phyloP scores from a whole-genome alignment of 1,140 invertebrate genomes.

The Caenorhabditis remanei region DNA sequence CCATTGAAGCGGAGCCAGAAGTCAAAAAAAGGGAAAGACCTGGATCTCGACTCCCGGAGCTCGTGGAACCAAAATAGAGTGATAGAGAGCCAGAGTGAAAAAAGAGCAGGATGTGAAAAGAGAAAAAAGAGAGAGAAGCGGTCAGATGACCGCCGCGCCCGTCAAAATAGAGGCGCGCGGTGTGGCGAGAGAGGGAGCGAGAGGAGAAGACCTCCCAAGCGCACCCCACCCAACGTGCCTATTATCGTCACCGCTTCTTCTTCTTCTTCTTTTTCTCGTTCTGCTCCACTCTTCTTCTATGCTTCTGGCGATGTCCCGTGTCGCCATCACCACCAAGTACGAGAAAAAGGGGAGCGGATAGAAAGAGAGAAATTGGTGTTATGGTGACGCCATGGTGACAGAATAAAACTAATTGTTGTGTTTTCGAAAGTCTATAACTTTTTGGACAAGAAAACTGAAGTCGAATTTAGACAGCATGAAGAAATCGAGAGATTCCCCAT shows the following conservation, averaged over 20 bases:
- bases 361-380: background rate
- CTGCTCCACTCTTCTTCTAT: slow-evolving; percentile 3
- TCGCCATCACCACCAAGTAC: slow-evolving; percentile 35
- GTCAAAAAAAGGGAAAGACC: background rate
- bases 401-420: background rate
- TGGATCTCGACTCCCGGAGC: slow-evolving; percentile 13
- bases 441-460: background rate
- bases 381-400: background rate
- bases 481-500: too few species aligned
- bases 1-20: slow-evolving; percentile 19
- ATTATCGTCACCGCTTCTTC: slow-evolving; percentile 49
- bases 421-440: background rate
- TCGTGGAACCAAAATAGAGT: background rate
- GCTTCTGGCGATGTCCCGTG: slow-evolving; percentile 25
- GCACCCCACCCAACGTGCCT: slow-evolving; percentile 12
- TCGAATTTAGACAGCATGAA: too few species aligned
- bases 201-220: slow-evolving; percentile 25
- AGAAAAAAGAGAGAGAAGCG: slow-evolving; percentile 39
- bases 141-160: slow-evolving; percentile 52
- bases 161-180: slow-evolving; percentile 52
- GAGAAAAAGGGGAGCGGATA: background rate
- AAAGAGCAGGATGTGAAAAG: background rate
- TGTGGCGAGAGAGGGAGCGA: background rate
- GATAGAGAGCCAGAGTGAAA: background rate
- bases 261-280: slow-evolving; percentile 11